phyloP scores from a whole-genome alignment of 1,140 invertebrate genomes.

The Panagrolaimus sp. region DNA sequence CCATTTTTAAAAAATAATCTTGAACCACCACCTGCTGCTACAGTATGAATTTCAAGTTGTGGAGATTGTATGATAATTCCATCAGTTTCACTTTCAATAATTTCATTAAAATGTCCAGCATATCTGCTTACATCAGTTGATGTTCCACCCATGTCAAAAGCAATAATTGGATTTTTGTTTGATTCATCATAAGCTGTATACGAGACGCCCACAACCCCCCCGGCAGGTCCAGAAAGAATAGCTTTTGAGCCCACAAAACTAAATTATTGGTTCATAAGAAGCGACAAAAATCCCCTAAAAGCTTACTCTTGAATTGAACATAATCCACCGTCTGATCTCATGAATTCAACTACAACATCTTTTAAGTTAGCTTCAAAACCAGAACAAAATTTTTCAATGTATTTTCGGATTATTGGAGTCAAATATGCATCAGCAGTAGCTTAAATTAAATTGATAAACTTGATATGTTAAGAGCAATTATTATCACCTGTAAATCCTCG shows the following conservation, averaged over 20 bases:
- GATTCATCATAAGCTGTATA: constrained; percentile 71
- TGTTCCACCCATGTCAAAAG: constrained; percentile 98
- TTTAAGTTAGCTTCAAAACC: constrained; percentile 76
- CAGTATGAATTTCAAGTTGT: constrained; percentile 88
- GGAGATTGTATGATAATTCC: constrained; percentile 93
- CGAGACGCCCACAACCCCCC: constrained; percentile 91
- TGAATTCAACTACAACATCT: constrained; percentile 71
- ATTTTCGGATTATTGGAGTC: constrained; percentile 86
- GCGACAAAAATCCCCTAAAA: too few species aligned
- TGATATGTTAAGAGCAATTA: neutral
- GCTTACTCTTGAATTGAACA: constrained; percentile 82
- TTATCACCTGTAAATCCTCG: constrained; percentile 64
- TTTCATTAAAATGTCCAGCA: constrained; percentile 83
- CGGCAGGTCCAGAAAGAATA: constrained; percentile 91
- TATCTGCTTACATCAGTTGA: constrained; percentile 87
- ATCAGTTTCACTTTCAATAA: constrained; percentile 89
- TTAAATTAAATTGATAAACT: constrained; percentile 61
- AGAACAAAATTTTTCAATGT: constrained; percentile 75
- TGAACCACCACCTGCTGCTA: constrained; percentile 96
- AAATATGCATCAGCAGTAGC: constrained; percentile 91
- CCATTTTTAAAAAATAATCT: constrained; percentile 85
- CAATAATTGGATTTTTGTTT: constrained; percentile 69
- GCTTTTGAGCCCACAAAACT: constrained; percentile 81
- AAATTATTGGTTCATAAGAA: too few species aligned
- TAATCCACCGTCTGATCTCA: constrained; percentile 96